These are phyloP conservation scores for Aurelia sp. DNA, from an alignment of 30 jellyfish, hydroid and myxozoan species.

Conservation along the genomic window DNA sequence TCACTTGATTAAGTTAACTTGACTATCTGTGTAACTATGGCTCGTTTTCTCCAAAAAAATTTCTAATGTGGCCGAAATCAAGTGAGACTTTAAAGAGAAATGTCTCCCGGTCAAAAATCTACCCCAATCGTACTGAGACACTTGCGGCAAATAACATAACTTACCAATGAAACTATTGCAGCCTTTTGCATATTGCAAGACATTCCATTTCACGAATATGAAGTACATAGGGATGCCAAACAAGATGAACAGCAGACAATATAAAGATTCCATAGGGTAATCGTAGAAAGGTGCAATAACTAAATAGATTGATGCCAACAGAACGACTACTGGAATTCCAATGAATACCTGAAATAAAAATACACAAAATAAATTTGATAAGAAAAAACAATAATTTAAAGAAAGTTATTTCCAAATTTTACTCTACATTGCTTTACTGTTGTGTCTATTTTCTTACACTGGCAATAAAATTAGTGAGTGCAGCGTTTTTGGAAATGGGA, in stretches of 20 bases:
- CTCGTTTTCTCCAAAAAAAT: too few species aligned
- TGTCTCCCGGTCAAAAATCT: not conserved
- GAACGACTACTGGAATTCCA: conserved; percentile 91
- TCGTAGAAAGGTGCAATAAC: conserved; percentile 97
- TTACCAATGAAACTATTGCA: conserved; percentile 66
- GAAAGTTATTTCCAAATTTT: too few species aligned
- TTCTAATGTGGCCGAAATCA: too few species aligned
- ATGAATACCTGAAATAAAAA: conserved; percentile 89
- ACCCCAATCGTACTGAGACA: not conserved
- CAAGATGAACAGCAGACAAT: conserved; percentile 79
- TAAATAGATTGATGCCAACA: conserved; percentile 88
- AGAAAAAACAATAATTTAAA: not conserved
- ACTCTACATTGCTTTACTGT: too few species aligned
- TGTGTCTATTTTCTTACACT: too few species aligned
- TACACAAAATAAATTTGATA: not conserved
- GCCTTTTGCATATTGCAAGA: conserved; percentile 53
- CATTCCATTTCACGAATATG: conserved; percentile 72
- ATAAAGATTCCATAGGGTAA: conserved; percentile 85
- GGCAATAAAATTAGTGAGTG: too few species aligned
- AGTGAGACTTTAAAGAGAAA: not conserved
- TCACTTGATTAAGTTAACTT: too few species aligned
- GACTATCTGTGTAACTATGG: too few species aligned
- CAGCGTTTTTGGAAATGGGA: too few species aligned
- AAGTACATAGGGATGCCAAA: conserved; percentile 94
- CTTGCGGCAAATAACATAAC: conserved; percentile 1